Conservation (phyloP, 2,797 vertebrate species). For the Okamejei kenojei region DNA sequence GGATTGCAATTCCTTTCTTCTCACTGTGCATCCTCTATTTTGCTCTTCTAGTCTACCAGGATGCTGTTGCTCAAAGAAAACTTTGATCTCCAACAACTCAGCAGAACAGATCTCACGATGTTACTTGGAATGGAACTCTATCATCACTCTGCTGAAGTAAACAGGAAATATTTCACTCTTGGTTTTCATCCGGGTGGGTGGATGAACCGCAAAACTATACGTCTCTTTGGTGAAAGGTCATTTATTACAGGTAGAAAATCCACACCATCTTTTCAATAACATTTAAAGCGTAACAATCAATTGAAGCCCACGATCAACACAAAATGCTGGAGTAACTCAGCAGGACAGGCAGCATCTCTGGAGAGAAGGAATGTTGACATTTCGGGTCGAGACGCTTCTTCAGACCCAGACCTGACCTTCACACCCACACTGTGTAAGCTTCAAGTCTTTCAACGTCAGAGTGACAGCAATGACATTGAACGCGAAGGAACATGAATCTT, state of each 20-base stretch:
- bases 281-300: neutral
- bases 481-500: neutral
- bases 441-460: neutral
- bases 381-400: too few species aligned
- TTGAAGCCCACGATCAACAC: neutral
- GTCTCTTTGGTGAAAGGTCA: neutral
- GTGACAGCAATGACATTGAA: neutral
- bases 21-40: neutral
- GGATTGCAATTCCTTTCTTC: neutral
- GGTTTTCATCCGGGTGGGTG: neutral
- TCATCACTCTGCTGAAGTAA: neutral
- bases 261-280: neutral
- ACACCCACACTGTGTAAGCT: neutral
- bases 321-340: too few species aligned
- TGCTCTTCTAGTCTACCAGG: neutral
- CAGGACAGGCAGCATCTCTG: too few species aligned
- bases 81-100: conserved; percentile 2
- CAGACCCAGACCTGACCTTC: too few species aligned
- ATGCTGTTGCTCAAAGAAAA: too few species aligned
- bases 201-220: neutral
- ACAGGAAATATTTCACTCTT: neutral
- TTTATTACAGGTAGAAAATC: neutral
- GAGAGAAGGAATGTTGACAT: too few species aligned
- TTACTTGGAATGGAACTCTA: neutral
- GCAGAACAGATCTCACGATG: neutral